Conservation (phyloP, 2,113 vertebrate genomes). For the Pithys albifrons region DNA sequence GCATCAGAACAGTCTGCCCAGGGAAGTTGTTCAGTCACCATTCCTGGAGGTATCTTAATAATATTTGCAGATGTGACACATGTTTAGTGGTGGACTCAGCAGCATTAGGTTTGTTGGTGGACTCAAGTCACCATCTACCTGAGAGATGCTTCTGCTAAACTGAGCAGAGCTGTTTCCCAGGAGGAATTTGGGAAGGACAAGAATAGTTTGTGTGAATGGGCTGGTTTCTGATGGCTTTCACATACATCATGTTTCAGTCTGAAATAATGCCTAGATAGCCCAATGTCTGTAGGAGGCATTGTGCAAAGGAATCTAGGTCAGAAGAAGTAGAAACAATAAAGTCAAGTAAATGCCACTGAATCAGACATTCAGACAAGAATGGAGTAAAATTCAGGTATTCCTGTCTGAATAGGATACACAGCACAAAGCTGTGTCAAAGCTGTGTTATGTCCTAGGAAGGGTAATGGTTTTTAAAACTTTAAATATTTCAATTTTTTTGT, state of each 20-base stretch:
- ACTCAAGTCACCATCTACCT: fast-evolving
- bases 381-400: neutral
- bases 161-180: neutral
- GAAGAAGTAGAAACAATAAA: neutral
- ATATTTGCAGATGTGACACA: neutral
- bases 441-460: neutral
- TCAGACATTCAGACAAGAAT: neutral
- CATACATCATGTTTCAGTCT: neutral
- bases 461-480: neutral
- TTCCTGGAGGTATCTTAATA: neutral
- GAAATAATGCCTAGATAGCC: neutral
- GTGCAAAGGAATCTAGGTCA: neutral
- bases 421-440: neutral
- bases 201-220: neutral
- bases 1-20: neutral
- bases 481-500: fast-evolving
- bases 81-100: neutral
- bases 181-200: neutral
- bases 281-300: neutral
- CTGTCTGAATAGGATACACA: neutral
- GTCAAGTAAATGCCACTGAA: neutral
- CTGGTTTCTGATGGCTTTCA: neutral
- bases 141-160: neutral
- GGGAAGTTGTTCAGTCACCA: neutral
- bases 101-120: neutral